Base-by-base conservation (phyloP, 1,140 invertebrate species). In the Drosophila parabipectinata region DNA sequence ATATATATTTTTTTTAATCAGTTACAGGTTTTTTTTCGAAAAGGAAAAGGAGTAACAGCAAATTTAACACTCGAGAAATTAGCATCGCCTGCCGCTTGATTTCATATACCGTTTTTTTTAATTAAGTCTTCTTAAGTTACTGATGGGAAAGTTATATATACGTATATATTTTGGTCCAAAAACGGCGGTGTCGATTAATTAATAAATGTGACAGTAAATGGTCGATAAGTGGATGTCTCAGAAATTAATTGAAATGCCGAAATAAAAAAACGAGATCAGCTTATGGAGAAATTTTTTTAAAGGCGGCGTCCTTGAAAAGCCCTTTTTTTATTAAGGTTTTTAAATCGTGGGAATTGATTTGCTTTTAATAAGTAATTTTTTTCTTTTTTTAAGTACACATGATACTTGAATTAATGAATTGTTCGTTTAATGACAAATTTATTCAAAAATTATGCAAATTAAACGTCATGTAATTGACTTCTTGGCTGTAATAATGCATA, bases 191-290 rank as follows among this genome's bases (percentile, higher is more conserved):
- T 74, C 73, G 71, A 69, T 64, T 44, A 26, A 85, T 85, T 85
- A 85, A 87, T 87, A 87, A 85, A 87, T 87, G 82, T 81, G 82
- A 85, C 82, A 87, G 82, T 79, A 85, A 84, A 85, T 87, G 81
- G 78, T 37, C 78, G 82, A 87, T 85, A 87, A 82, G 82, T 81
- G 68, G 51, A 30, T 68, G 66, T 68, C 62, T 69, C 50, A 4
- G 10, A 47, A 69, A 69, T 69, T 55, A 69, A 69, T 69, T 69
- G 50, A 69, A 51, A 56, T 44, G 41, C 62, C 62, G 21, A 18
- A 26, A 68, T 15, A 45, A 45, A 10, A 47, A 37, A n/a, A 37
- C 34, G 10, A 4, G 34, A 2, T 10, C 32, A 37, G 34, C 10
- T 37, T 28, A 30, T 6, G 30, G 15, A 44, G 10, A 10, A 30